Percentiles rank a stretch among this genome's conserved stretches.
Conservation (phyloP, 2,797 vertebrate genomes). For the Chaunax sp. region DNA sequence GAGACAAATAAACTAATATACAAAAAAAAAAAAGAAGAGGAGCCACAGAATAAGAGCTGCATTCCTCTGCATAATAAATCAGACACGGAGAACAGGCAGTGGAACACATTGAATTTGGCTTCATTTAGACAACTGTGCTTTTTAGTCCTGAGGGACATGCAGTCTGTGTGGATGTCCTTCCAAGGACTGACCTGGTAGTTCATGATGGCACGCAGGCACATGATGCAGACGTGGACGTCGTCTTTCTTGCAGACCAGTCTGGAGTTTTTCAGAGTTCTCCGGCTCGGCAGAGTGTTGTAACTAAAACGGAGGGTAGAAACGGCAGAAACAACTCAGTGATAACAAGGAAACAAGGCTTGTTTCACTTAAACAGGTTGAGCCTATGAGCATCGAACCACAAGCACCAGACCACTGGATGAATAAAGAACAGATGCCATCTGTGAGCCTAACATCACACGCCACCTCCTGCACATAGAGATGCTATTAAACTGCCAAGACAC, state of each 20-base stretch:
- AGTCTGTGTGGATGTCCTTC: constrained; percentile 1
- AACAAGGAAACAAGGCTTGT: background rate
- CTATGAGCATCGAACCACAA: constrained; percentile 21
- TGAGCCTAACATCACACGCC: constrained; percentile 30
- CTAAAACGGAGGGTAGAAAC: constrained; percentile 65
- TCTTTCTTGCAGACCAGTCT: constrained; percentile 96
- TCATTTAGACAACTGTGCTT: constrained; percentile 36
- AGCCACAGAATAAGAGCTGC: constrained; percentile 37
- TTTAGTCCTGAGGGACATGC: constrained; percentile 16
- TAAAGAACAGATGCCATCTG: constrained; percentile 61
- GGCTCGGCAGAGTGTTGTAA: constrained; percentile 92
- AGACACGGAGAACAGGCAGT: constrained; percentile 46
- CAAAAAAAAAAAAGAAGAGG: constrained; percentile 15
- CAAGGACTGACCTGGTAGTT: constrained; percentile 93
- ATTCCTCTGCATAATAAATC: constrained; percentile 51
- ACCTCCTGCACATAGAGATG: constrained; percentile 48
- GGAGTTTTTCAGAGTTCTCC: constrained; percentile 95
- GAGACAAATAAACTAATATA: constrained; percentile 53
- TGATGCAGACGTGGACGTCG: constrained; percentile 98
- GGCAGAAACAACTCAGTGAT: background rate
- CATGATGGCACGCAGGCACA: constrained; percentile 98
- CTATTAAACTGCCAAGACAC: constrained; percentile 63
- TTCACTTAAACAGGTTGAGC: constrained; percentile 5
- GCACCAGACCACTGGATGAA: constrained; percentile 29
- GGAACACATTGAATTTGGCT: constrained; percentile 48